Base-by-base conservation (phyloP, 2,113 vertebrate species). In the Clarias batrachus region DNA sequence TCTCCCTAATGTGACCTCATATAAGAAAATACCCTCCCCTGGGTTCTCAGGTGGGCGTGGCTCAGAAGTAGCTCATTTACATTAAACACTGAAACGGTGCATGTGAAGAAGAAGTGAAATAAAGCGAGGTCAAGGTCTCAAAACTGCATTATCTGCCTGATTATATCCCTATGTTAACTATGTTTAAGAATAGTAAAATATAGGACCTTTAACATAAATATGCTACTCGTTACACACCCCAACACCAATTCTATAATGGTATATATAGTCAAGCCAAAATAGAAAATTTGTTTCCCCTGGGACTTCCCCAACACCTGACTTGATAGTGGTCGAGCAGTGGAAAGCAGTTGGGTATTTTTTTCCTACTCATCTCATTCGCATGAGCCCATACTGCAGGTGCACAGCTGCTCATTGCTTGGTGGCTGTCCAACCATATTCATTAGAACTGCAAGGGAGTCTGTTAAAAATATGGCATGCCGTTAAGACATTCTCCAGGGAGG, bases 241-340 rank as follows among this genome's bases (percentile, higher is more conserved):
- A 30, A 41, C 33, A 59, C 54, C 56, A 63, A 25, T 23, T 63
- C 48, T 48, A 8, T 48, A 7, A 48, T 48, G 48, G 37, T 84
- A 84, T 84, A 85, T 68, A 85, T 76, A 81, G 73, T 85, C 76
- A 89, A 84, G 52, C 62, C 37, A 54, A 71, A 33, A 81, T 70
- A 77, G 52, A 82, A 71, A 86, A 74, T 74, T 74, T 89, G 86
- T 85, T 90, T 89, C 90, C 92, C 90, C 83, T 86, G 90, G 91
- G 91, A 91, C 92, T 93, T 94, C 83, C 82, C 82, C 30, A 41
- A 62, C 82, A 86, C 89, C 87, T 89, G 86, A 89, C 81, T 80
- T 57, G 63, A 78, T 59, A 88, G 82, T 74, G 41, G 54, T 59
- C n/a, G 57, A 57, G 12, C 23, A 30, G 41, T 48, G 56, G 21